Evolutionary conservation across 2,797 vertebrate genomes (phyloP).

Genomic region (Periparus ater): DNA sequence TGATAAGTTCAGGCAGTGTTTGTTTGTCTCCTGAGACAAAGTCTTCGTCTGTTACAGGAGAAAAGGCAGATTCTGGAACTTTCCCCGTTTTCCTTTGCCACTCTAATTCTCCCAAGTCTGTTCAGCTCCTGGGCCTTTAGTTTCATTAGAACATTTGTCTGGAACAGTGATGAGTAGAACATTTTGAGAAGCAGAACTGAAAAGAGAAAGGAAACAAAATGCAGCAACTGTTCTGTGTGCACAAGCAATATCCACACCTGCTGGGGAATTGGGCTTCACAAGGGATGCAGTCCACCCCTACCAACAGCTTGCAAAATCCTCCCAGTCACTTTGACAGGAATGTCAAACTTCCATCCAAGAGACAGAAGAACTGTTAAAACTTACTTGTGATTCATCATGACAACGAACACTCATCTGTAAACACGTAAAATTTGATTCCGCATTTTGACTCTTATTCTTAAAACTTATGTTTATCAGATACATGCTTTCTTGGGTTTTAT

Average conservation of each 20-base stretch:
- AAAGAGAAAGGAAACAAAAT: not conserved
- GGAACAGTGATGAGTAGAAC: not conserved
- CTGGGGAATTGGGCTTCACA: not conserved
- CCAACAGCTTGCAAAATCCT: not conserved
- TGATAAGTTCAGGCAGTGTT: not conserved
- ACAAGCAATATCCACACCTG: not conserved
- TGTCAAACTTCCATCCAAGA: not conserved
- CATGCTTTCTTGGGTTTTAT: rapidly evolving
- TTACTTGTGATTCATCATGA: not conserved
- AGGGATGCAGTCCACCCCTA: not conserved
- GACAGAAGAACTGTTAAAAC: not conserved
- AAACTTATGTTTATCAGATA: not conserved
- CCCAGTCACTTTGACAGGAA: not conserved
- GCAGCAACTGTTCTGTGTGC: not conserved
- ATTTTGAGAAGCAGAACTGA: not conserved
- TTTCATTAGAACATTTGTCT: not conserved
- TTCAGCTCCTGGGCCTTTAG: not conserved
- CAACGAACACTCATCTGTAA: not conserved
- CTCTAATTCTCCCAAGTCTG: not conserved
- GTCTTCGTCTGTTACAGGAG: not conserved
- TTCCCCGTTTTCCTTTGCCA: not conserved
- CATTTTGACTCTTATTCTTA: not conserved
- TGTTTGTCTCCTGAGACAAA: not conserved
- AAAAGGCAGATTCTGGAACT: not conserved
- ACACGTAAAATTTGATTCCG: not conserved